phyloP scores from a whole-genome alignment of 2,888 invertebrate species.

The Drosophila quinaria region DNA sequence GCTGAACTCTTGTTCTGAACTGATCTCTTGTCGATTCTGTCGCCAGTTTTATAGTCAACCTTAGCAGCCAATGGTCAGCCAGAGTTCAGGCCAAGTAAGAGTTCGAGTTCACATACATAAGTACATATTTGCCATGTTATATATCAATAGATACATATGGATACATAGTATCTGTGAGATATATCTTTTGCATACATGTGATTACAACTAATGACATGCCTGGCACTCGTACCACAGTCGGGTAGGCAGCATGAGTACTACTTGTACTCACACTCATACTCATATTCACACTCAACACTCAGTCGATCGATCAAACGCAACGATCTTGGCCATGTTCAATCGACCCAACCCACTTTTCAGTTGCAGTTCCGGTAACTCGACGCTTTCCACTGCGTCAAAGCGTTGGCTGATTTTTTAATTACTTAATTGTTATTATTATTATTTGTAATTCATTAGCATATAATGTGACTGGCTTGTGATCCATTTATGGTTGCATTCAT shows the following conservation, averaged over 20 bases:
- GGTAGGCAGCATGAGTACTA: slow-evolving; percentile 10
- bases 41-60: slow-evolving; percentile 58
- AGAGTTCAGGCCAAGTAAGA: slow-evolving; percentile 71
- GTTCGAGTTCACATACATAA: slow-evolving; percentile 65
- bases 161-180: slow-evolving; percentile 12
- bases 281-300: slow-evolving; percentile 45
- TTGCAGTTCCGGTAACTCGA: slow-evolving; percentile 76
- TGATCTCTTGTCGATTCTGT: slow-evolving; percentile 63
- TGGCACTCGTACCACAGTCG: slow-evolving; percentile 26
- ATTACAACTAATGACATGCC: slow-evolving; percentile 67
- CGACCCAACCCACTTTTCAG: slow-evolving; percentile 75
- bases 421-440: slow-evolving; percentile 60
- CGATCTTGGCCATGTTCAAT: slow-evolving; percentile 33
- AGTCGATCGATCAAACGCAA: slow-evolving; percentile 40
- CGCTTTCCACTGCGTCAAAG: slow-evolving; percentile 54
- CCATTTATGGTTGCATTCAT: slow-evolving; percentile 55
- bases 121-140: slow-evolving; percentile 9
- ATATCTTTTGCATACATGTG: slow-evolving; percentile 70
- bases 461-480: slow-evolving; percentile 46
- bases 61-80: slow-evolving; percentile 39
- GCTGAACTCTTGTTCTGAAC: slow-evolving; percentile 80
- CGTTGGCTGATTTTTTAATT: slow-evolving; percentile 64
- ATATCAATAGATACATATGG: slow-evolving; percentile 12
- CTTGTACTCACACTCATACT: slow-evolving; percentile 2
- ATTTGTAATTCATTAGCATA: slow-evolving; percentile 61